Conservation (phyloP, 2,113 vertebrate species). For the Gymnocephalus cernua region DNA sequence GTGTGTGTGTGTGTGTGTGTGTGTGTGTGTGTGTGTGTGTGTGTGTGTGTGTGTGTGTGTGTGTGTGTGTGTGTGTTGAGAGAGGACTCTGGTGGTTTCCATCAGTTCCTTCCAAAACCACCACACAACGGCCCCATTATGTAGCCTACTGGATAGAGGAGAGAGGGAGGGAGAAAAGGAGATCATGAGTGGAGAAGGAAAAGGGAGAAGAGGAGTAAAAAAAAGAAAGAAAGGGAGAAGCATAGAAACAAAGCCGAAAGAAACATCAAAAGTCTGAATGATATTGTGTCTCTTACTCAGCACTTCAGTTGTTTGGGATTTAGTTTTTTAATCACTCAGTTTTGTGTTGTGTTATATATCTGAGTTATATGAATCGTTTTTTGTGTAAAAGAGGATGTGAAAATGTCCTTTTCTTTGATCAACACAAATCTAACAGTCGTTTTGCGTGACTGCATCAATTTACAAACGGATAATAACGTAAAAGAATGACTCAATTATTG, state of each 20-base stretch:
- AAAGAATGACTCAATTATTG: not conserved
- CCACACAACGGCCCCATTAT: conserved; percentile 84
- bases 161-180: conserved; percentile 42
- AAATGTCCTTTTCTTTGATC: not conserved
- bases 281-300: not conserved
- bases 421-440: not conserved
- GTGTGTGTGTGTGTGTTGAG: conserved; percentile 59
- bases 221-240: conserved; percentile 12
- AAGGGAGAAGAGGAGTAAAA: conserved; percentile 1
- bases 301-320: not conserved
- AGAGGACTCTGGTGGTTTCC: conserved; percentile 76
- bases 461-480: not conserved
- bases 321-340: not conserved
- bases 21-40: conserved; percentile 18
- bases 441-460: conserved; percentile 6
- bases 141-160: conserved; percentile 56
- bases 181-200: conserved; percentile 35
- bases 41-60: conserved; percentile 36
- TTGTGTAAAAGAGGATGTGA: not conserved
- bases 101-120: conserved; percentile 81
- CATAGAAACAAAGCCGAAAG: conserved; percentile 19
- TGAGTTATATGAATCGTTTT: not conserved
- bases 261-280: conserved; percentile 12
- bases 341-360: not conserved
- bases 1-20: conserved; percentile 29